Percentiles rank a stretch among this genome's conserved stretches.
Conservation (phyloP, 1,140 invertebrate species). For the Drosophila funebris region DNA sequence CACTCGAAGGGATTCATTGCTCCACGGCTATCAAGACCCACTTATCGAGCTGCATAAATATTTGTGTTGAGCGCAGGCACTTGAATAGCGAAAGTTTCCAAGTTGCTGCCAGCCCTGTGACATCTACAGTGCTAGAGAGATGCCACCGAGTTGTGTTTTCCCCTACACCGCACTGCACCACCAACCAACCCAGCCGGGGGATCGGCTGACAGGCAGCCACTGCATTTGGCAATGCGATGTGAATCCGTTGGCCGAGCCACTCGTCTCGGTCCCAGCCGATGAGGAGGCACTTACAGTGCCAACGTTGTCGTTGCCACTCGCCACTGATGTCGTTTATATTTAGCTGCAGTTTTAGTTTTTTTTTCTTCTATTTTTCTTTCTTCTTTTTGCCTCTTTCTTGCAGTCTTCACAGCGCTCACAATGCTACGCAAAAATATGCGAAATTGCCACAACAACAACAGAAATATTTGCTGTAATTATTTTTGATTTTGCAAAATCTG, state of each 20-base stretch:
- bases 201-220: conserved; percentile 45
- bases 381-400: conserved; percentile 41
- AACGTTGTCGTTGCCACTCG: conserved; percentile 54
- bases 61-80: conserved; percentile 20
- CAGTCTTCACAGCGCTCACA: conserved; percentile 47
- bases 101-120: conserved; percentile 69
- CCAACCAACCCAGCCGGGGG: neutral
- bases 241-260: conserved; percentile 38
- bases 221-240: conserved; percentile 70
- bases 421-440: conserved; percentile 68
- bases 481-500: conserved; percentile 55
- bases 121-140: conserved; percentile 48
- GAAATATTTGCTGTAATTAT: conserved; percentile 64
- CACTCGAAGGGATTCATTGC: conserved; percentile 31
- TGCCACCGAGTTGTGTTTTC: neutral
- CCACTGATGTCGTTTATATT: conserved; percentile 63
- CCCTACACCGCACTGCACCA: neutral
- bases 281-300: conserved; percentile 69
- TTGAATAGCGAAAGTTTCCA: conserved; percentile 38
- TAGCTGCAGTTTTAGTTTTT: conserved; percentile 61
- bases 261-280: conserved; percentile 20
- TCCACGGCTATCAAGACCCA: conserved; percentile 15
- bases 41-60: conserved; percentile 41
- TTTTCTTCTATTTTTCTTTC: conserved; percentile 13
- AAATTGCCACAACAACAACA: conserved; percentile 38